Evolutionary conservation across 2,888 invertebrate genomes (phyloP), one percentile per base, ranked within the genome.

Genomic region (Gryllus longicercus): DNA sequence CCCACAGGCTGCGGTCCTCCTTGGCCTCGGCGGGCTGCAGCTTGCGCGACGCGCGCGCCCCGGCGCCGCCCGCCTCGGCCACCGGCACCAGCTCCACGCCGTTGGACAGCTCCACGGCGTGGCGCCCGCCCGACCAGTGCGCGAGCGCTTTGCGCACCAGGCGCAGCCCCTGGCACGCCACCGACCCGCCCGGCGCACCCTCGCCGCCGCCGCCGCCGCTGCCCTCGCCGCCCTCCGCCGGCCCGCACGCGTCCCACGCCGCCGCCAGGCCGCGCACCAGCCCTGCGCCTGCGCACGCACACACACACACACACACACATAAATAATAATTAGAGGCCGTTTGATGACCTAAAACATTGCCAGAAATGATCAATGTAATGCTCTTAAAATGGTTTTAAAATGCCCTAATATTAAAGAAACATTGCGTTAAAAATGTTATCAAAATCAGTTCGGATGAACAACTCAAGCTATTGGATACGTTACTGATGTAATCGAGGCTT

Each of bases 1-100:
- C 91, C 80, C 93, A 83, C 0, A 90, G 85, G 1, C 90, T 88
- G 75, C 90, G 89, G 83, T 90, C 90, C 74, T 88, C 91, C 81
- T 63, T 12, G 16, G 63, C 63, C 8, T 63, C 63, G 14, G 63
- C 63, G 3, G 16, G 16, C 2, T 63, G 14, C 63, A 63, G 63
- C n/a, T 63, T 63, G 16, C 63, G 14, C 63, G 63, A 63, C 14
- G 63, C 78, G 18, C 21, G 78, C 2, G 1, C 23, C 1, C 21
- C 78, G 1, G 25, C 21, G 23, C 3, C 50, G 23, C 16, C 51
- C 78, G 50, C 51, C 51, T 18, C 21, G 8, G n/a, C 14, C n/a
- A 49, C 16, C 21, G 50, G 50, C 49, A 23, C 21, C 50, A 51
- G 50, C 78, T 51, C 78, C 78, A n/a, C 51, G 21, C 78, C 78